Base-by-base conservation (phyloP, 2,888 invertebrate genomes). In the Drosophila antonietae region DNA sequence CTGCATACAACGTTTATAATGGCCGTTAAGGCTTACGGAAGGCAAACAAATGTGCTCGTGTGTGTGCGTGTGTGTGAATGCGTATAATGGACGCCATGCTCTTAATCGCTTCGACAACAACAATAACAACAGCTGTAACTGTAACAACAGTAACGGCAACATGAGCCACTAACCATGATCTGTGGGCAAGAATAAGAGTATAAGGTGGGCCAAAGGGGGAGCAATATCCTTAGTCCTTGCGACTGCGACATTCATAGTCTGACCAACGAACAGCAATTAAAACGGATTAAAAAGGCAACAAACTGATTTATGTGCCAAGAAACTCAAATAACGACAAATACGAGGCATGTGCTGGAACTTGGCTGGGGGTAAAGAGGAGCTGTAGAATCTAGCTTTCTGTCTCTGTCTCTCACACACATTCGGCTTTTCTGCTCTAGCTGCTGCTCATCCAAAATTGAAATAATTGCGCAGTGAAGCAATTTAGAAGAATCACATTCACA, bases 391-490 rank as follows among this genome's bases (percentile, higher is more conserved):
- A n/a, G 18, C 41, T 7, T 28, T 35, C 20, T 9, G 37, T 1
- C 35, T 6, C 44, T 46, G 23, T 23, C 23, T 23, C 9, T 52
- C 51, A 43, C 52, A 28, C 28, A 28, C 28, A 28, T 6, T 6
- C 28, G 28, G 4, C 6, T 28, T 28, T 28, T 28, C 28, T 28
- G 28, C 28, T 28, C 33, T 63, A 18, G 46, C 33, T 41, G 39
- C 64, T 57, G 52, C 47, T 83, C 88, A 83, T 78, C 84, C 83
- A 75, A 83, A 91, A 90, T 89, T 90, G 91, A 91, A 91, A 91
- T 91, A 91, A 91, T 91, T 91, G 91, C 88, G 84, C 90, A 91
- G 77, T 91, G 90, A 90, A 91, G 91, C 91, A 91, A 91, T 91
- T 91, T 90, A 90, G 87, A 90, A 91, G 91, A 90, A 91, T 91